Conservation (phyloP, 2,888 invertebrate genomes). For the Chydorus sphaericus region DNA sequence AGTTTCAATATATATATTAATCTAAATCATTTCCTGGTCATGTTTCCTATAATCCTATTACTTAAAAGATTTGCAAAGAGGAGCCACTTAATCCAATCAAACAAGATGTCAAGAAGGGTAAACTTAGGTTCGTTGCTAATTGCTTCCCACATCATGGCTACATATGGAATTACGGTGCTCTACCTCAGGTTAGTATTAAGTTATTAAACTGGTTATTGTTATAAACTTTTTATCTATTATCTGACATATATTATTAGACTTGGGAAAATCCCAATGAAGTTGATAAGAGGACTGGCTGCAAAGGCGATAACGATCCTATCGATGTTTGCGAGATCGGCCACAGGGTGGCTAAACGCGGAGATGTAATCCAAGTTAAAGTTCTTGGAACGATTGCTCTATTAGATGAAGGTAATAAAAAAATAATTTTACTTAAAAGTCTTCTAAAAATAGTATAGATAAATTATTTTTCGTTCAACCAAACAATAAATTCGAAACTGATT, state of each 20-base stretch:
- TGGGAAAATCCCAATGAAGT: slow-evolving; percentile 95
- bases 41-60: slow-evolving; percentile 4
- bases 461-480: too few relatives aligned
- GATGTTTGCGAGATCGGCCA: slow-evolving; percentile 95
- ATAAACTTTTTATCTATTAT: too few relatives aligned
- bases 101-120: slow-evolving; percentile 95
- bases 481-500: too few relatives aligned
- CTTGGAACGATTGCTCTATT: slow-evolving; percentile 88
- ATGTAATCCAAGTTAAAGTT: slow-evolving; percentile 72
- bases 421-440: too few relatives aligned
- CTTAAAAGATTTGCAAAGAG: slow-evolving; percentile 59
- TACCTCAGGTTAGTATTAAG: slow-evolving; percentile 63
- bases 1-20: too few relatives aligned
- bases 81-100: slow-evolving; percentile 92
- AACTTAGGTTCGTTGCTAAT: slow-evolving; percentile 86
- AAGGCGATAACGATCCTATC: slow-evolving; percentile 97
- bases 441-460: too few relatives aligned
- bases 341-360: slow-evolving; percentile 48
- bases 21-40: not conserved
- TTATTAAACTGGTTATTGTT: not conserved
- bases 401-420: slow-evolving; percentile 87
- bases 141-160: slow-evolving; percentile 99
- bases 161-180: slow-evolving; percentile 99
- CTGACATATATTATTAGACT: slow-evolving; percentile 41
- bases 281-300: slow-evolving; percentile 76